phyloP scores from a whole-genome alignment of 2,888 invertebrate species.

The Acanthoscelides obtectus region DNA sequence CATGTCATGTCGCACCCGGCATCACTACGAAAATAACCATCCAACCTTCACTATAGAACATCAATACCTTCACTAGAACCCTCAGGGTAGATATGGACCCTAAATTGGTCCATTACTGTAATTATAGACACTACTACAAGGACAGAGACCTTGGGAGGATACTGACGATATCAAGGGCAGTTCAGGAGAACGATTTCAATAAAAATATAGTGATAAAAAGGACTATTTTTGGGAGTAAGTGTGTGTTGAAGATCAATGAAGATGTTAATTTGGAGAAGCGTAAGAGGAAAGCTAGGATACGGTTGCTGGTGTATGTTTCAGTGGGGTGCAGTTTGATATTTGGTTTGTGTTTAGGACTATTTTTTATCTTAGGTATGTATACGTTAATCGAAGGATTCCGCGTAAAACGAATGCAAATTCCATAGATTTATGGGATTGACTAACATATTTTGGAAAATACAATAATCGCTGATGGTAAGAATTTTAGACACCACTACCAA shows the following conservation, averaged over 20 bases:
- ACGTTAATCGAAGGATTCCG: too few species aligned
- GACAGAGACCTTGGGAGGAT: conserved; percentile 24
- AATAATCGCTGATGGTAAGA: too few species aligned
- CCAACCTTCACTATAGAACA: background rate
- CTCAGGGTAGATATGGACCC: too few species aligned
- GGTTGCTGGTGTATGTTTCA: conserved; percentile 27
- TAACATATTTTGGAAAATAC: too few species aligned
- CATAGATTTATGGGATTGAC: too few species aligned
- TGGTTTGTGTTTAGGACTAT: background rate
- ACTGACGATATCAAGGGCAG: conserved; percentile 36
- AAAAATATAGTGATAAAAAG: conserved; percentile 39
- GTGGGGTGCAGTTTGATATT: background rate
- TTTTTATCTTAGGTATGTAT: background rate
- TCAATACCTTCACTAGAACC: background rate
- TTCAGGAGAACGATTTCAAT: conserved; percentile 31
- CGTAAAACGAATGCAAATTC: too few species aligned
- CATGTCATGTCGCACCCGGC: too few species aligned
- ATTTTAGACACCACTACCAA: too few species aligned
- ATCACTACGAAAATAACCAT: background rate
- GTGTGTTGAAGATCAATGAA: conserved; percentile 45
- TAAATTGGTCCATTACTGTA: background rate
- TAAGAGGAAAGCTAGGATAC: background rate
- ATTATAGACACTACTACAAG: conserved; percentile 34
- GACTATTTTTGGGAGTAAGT: conserved; percentile 42
- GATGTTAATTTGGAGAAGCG: conserved; percentile 20